These are phyloP conservation scores for Oryzias dopingdopingensis DNA, from an alignment of 2,797 vertebrate species.

Conservation along the genomic window DNA sequence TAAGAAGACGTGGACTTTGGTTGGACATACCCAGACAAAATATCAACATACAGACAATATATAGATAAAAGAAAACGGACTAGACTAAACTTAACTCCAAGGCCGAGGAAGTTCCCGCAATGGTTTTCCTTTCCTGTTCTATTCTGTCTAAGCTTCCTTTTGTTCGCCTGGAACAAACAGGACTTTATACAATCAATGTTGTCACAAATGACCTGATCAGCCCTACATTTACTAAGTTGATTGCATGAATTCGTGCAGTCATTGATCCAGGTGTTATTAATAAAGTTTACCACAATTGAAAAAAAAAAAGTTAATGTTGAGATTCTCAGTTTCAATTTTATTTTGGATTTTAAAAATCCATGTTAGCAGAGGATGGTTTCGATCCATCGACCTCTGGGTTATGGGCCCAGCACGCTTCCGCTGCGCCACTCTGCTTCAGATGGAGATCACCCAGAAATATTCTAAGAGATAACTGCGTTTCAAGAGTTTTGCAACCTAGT, in stretches of 20 bases:
- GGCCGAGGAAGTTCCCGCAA: conserved; percentile 28
- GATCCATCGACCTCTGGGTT: conserved; percentile 83
- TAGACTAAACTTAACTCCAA: conserved; percentile 10
- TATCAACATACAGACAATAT: too few species aligned
- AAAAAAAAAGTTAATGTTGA: too few species aligned
- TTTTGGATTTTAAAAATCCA: background rate
- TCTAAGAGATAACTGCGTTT: accelerated
- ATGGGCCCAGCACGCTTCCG: conserved; percentile 84
- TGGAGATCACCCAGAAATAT: too few species aligned
- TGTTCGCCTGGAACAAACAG: background rate
- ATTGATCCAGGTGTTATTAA: too few species aligned
- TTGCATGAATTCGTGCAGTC: too few species aligned
- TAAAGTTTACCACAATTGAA: too few species aligned
- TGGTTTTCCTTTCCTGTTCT: background rate
- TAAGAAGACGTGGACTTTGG: conserved; percentile 1
- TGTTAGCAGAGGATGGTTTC: conserved; percentile 76
- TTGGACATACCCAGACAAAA: conserved; percentile 30
- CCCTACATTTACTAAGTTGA: too few species aligned
- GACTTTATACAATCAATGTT: background rate
- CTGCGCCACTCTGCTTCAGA: conserved; percentile 79
- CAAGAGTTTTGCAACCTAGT: too few species aligned
- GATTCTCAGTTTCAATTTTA: too few species aligned
- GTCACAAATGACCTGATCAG: too few species aligned
- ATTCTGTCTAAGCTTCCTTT: background rate
- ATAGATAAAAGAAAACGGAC: conserved; percentile 41